phyloP scores from a whole-genome alignment of 2,797 vertebrate species.

The Acanthiza pusilla region DNA sequence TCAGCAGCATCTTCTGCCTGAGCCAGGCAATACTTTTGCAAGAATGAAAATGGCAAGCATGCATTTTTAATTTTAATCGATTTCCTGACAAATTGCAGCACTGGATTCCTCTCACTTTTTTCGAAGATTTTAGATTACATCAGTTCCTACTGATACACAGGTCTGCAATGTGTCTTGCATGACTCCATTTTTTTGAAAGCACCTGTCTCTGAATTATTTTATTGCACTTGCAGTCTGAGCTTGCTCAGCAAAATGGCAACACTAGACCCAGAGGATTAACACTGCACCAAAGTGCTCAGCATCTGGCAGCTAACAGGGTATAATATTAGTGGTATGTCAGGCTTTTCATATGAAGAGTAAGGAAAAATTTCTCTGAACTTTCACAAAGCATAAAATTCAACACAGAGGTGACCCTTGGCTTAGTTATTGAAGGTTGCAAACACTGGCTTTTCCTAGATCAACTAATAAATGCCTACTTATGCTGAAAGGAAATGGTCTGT shows the following conservation, averaged over 20 bases:
- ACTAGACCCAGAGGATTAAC: not conserved
- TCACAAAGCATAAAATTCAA: not conserved
- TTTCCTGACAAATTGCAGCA: not conserved
- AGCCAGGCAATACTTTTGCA: not conserved
- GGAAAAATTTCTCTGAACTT: not conserved
- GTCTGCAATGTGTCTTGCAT: not conserved
- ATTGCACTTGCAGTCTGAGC: not conserved
- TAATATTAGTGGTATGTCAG: not conserved
- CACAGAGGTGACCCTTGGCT: not conserved
- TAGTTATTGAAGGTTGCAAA: not conserved
- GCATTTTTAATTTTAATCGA: not conserved
- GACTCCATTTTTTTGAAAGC: not conserved
- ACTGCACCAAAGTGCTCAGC: not conserved
- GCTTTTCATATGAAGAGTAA: not conserved
- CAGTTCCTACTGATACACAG: not conserved
- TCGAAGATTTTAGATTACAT: not conserved
- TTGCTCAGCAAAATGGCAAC: constrained; percentile 8
- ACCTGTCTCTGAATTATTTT: not conserved
- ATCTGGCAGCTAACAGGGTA: not conserved
- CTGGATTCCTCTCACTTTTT: not conserved
- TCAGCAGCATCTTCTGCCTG: not conserved
- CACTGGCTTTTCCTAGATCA: not conserved
- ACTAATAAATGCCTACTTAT: not conserved
- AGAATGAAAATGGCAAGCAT: not conserved
- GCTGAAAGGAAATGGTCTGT: not conserved